Conservation (phyloP, 2,797 vertebrate genomes). For the Onychomys arenicola region DNA sequence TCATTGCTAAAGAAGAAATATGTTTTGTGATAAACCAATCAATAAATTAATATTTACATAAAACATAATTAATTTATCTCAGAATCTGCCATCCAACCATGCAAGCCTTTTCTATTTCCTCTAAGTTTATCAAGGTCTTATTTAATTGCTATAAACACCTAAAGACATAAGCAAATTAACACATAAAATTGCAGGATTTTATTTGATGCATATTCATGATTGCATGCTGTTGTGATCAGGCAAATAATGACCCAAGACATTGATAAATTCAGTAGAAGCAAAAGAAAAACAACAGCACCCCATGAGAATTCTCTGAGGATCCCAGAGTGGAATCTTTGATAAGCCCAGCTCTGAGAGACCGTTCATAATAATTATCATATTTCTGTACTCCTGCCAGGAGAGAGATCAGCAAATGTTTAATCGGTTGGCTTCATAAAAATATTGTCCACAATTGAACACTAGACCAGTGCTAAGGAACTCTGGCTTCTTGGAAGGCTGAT, state of each 20-base stretch:
- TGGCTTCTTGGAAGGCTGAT: slow-evolving; percentile 67
- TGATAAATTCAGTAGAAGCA: slow-evolving; percentile 74
- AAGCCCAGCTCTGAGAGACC: slow-evolving; percentile 36
- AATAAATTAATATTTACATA: slow-evolving; percentile 63
- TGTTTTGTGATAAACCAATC: slow-evolving; percentile 61
- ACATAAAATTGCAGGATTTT: slow-evolving; percentile 76
- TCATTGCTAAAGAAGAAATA: slow-evolving; percentile 59
- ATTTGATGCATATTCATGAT: slow-evolving; percentile 78
- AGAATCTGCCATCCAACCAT: slow-evolving; percentile 46
- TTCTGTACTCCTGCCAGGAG: slow-evolving; percentile 64
- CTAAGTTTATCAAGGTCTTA: slow-evolving; percentile 80
- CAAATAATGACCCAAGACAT: slow-evolving; percentile 78
- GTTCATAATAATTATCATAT: slow-evolving; percentile 69
- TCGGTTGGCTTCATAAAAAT: slow-evolving; percentile 38
- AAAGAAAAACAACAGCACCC: slow-evolving; percentile 63
- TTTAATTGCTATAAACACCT: slow-evolving; percentile 80
- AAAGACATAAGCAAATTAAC: slow-evolving; percentile 78
- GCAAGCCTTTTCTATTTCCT: slow-evolving; percentile 67
- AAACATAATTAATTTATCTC: slow-evolving; percentile 73
- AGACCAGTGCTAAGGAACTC: slow-evolving; percentile 15
- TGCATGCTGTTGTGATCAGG: slow-evolving; percentile 71
- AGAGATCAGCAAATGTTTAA: slow-evolving; percentile 67
- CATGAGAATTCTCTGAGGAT: slow-evolving; percentile 57
- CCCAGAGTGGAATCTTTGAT: slow-evolving; percentile 59
- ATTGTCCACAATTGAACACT: slow-evolving; percentile 17